Conservation (phyloP, 2,113 vertebrate species). For the Oxyruncus cristatus region DNA sequence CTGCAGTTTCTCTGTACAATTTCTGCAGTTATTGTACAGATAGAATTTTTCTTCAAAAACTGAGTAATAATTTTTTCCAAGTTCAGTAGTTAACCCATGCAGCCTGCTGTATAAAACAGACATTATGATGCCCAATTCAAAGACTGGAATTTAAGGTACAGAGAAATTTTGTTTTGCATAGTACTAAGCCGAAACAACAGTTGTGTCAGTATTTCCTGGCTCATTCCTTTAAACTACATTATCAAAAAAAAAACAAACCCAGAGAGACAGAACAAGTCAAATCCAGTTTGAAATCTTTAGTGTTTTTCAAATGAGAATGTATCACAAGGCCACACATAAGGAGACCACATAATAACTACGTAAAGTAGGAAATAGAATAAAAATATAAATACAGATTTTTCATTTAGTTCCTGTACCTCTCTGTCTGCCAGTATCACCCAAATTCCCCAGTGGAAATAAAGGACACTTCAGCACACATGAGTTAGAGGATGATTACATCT, state of each 20-base stretch:
- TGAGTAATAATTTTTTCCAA: background rate
- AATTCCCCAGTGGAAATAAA: background rate
- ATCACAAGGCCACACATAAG: background rate
- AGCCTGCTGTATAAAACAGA: background rate
- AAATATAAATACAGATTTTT: background rate
- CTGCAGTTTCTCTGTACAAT: background rate
- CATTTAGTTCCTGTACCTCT: background rate
- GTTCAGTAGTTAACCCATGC: background rate
- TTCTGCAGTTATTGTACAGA: background rate
- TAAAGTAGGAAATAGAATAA: background rate
- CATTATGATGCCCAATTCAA: background rate
- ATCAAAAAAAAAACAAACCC: background rate
- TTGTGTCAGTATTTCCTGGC: background rate
- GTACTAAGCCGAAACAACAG: background rate
- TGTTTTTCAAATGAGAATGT: background rate
- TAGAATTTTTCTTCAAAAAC: background rate
- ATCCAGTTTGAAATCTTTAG: background rate
- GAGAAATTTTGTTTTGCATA: background rate
- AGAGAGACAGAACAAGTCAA: background rate
- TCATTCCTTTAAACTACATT: background rate
- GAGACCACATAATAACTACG: background rate
- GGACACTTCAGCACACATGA: background rate
- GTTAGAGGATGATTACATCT: background rate
- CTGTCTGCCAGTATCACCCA: background rate
- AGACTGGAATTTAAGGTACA: background rate